These are phyloP conservation scores for Leistus spinibarbis DNA, from an alignment of 2,888 invertebrate genomes.

Conservation along the genomic window DNA sequence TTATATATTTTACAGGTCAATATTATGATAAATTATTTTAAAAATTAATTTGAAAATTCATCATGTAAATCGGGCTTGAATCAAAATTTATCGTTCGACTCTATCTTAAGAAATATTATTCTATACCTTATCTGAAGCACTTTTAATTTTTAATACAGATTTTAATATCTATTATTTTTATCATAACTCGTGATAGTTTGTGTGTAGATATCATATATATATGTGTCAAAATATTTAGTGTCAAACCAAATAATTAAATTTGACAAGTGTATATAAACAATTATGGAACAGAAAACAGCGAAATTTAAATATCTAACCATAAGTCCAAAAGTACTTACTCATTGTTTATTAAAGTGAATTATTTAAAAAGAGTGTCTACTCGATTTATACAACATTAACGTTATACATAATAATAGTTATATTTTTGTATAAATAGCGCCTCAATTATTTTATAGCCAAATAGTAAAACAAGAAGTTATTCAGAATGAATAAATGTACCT, in stretches of 20 bases:
- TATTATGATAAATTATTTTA: too few relatives aligned
- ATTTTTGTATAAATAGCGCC: too few relatives aligned
- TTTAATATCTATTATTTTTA: not conserved
- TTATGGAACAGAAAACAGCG: not conserved
- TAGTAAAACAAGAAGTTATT: too few relatives aligned
- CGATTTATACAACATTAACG: too few relatives aligned
- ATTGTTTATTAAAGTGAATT: not conserved
- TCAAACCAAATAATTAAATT: not conserved
- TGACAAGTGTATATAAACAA: not conserved
- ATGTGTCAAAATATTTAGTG: not conserved
- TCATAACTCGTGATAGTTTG: not conserved
- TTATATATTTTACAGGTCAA: too few relatives aligned
- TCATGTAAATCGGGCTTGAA: too few relatives aligned
- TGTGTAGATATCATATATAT: not conserved
- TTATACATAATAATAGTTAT: too few relatives aligned
- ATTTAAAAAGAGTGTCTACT: not conserved
- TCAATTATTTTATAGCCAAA: too few relatives aligned
- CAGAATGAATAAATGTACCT: too few relatives aligned
- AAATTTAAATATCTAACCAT: not conserved
- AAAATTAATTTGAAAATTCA: too few relatives aligned
- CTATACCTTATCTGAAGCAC: not conserved
- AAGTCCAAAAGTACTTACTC: not conserved
- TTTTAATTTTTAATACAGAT: not conserved
- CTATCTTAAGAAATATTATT: not conserved
- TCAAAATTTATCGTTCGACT: not conserved